A percentile compares a stretch with the other conserved stretches of the same genome.
Conservation (phyloP, 1,140 invertebrate species). For the Habropoda laboriosa region DNA sequence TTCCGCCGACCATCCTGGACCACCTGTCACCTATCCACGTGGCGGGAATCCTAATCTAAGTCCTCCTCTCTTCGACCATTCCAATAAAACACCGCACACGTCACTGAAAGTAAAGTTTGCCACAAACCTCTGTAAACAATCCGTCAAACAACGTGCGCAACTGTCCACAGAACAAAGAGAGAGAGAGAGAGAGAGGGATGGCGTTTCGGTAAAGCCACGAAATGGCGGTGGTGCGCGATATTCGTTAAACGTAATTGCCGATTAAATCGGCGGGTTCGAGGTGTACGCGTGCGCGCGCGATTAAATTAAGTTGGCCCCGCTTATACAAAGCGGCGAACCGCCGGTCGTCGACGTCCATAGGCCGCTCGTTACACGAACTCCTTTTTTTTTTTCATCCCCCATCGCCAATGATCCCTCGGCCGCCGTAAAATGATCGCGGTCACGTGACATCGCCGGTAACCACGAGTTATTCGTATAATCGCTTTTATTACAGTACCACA, state of each 20-base stretch:
- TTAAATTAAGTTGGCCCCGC: conserved; percentile 36
- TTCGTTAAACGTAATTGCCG: conserved; percentile 5
- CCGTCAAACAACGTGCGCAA: neutral
- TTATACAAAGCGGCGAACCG: conserved; percentile 19
- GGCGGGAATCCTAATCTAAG: neutral
- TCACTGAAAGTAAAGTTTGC: neutral
- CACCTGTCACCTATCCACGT: neutral
- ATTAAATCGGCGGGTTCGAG: conserved; percentile 21
- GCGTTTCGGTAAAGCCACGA: conserved; percentile 8
- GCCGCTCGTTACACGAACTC: conserved; percentile 16
- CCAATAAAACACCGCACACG: neutral
- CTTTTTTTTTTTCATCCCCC: too few species aligned
- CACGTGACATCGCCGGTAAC: conserved; percentile 13
- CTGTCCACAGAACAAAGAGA: too few species aligned
- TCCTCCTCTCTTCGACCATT: neutral
- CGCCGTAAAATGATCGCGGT: conserved; percentile 32
- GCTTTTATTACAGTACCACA: conserved; percentile 17
- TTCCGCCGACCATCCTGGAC: too few species aligned
- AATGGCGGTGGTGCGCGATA: neutral
- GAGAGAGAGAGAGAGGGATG: too few species aligned
- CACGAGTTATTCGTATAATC: conserved; percentile 37
- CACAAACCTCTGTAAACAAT: neutral
- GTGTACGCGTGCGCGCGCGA: neutral
- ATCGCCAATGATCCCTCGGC: conserved; percentile 5
- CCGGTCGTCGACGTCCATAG: too few species aligned